phyloP scores from a whole-genome alignment of 2,113 vertebrate species.

The Muntiacus muntjak region DNA sequence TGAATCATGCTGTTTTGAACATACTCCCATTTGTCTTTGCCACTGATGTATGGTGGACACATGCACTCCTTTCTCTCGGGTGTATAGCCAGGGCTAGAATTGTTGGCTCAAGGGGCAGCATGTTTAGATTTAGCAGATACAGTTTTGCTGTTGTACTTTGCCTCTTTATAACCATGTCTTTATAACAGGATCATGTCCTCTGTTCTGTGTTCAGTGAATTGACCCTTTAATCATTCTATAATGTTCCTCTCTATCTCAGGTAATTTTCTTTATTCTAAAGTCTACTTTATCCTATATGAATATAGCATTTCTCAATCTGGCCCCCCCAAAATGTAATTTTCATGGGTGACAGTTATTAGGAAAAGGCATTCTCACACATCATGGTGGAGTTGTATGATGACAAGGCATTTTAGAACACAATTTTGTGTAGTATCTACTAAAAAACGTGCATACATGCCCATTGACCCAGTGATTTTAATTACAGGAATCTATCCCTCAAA shows the following conservation, averaged over 20 bases:
- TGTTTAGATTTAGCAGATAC: not conserved
- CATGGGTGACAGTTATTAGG: not conserved
- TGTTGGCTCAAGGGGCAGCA: not conserved
- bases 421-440: not conserved
- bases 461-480: constrained; percentile 63
- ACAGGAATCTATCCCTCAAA: constrained; percentile 52
- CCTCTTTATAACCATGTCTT: not conserved
- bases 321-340: not conserved
- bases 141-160: not conserved
- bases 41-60: not conserved
- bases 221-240: not conserved
- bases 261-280: constrained; percentile 9
- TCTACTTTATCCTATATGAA: not conserved
- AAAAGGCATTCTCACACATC: not conserved
- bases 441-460: constrained; percentile 20
- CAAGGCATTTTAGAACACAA: not conserved
- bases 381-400: not conserved
- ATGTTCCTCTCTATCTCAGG: not conserved
- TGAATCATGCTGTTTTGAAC: not conserved
- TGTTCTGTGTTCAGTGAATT: not conserved
- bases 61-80: not conserved
- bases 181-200: not conserved
- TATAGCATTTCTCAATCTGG: not conserved
- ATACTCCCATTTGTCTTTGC: not conserved
- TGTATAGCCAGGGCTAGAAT: not conserved